phyloP scores from a whole-genome alignment of 2,113 vertebrate genomes.

The Sigmodon hispidus region DNA sequence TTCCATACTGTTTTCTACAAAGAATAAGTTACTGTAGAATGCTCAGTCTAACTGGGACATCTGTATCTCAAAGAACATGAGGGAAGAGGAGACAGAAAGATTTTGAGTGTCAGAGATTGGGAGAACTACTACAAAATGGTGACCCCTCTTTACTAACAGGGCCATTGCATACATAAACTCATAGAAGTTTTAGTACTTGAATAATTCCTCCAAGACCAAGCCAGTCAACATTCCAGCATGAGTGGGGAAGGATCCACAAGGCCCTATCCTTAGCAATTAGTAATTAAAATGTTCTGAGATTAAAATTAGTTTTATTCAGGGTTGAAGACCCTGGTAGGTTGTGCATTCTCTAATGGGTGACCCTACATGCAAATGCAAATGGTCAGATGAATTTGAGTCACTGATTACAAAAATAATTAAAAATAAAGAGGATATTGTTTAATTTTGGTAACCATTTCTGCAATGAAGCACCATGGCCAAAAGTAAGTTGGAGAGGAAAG shows the following conservation, averaged over 20 bases:
- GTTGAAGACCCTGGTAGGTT: not conserved
- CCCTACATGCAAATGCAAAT: not conserved
- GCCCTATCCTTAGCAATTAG: not conserved
- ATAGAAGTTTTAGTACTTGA: not conserved
- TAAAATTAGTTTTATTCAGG: not conserved
- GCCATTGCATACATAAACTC: not conserved
- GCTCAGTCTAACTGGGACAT: not conserved
- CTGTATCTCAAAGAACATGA: not conserved
- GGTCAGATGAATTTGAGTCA: not conserved
- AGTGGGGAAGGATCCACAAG: not conserved
- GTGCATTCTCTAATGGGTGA: not conserved
- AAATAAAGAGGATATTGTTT: not conserved
- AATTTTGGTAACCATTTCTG: not conserved
- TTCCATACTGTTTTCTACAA: not conserved
- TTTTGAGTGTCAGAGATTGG: not conserved
- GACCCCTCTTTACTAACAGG: not conserved
- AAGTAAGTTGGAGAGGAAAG: too few species aligned
- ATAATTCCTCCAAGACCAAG: not conserved
- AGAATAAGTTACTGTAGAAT: not conserved
- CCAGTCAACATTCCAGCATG: not conserved
- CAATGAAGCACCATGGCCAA: not conserved
- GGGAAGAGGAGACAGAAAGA: not conserved
- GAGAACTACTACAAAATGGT: not conserved
- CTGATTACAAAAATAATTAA: not conserved
- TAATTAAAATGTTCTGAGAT: not conserved